Conservation (phyloP, 2,888 invertebrate species). For the Gymnocheta viridis region DNA sequence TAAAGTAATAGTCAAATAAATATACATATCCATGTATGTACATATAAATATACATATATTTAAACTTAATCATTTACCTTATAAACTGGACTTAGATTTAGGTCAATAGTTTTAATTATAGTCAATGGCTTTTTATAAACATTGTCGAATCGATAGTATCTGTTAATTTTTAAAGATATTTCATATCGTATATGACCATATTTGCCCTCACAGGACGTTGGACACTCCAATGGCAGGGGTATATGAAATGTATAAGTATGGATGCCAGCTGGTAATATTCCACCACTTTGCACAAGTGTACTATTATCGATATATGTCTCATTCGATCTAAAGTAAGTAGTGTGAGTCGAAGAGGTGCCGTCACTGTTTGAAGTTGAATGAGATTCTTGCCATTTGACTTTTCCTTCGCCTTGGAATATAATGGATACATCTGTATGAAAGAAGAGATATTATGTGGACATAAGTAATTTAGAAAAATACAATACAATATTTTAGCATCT, state of each 20-base stretch:
- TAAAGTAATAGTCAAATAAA: slow-evolving; percentile 10
- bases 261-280: slow-evolving; percentile 68
- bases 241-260: slow-evolving; percentile 73
- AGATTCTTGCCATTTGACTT: slow-evolving; percentile 72
- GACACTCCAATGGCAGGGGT: slow-evolving; percentile 71
- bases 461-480: neutral
- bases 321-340: slow-evolving; percentile 61
- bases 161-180: slow-evolving; percentile 88
- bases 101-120: slow-evolving; percentile 88
- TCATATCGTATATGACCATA: slow-evolving; percentile 89
- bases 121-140: slow-evolving; percentile 83
- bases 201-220: slow-evolving; percentile 85
- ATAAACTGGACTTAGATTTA: slow-evolving; percentile 87
- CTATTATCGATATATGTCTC: slow-evolving; percentile 70
- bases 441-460: neutral
- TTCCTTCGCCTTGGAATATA: slow-evolving; percentile 71
- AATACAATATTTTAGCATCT: no score
- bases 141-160: slow-evolving; percentile 88
- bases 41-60: neutral
- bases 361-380: slow-evolving; percentile 23
- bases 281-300: slow-evolving; percentile 62
- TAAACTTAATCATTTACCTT: slow-evolving; percentile 82
- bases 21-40: neutral
- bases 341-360: slow-evolving; percentile 58
- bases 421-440: slow-evolving; percentile 73